Conservation (phyloP, 2,888 invertebrate species). For the Bellardia bayeri region DNA sequence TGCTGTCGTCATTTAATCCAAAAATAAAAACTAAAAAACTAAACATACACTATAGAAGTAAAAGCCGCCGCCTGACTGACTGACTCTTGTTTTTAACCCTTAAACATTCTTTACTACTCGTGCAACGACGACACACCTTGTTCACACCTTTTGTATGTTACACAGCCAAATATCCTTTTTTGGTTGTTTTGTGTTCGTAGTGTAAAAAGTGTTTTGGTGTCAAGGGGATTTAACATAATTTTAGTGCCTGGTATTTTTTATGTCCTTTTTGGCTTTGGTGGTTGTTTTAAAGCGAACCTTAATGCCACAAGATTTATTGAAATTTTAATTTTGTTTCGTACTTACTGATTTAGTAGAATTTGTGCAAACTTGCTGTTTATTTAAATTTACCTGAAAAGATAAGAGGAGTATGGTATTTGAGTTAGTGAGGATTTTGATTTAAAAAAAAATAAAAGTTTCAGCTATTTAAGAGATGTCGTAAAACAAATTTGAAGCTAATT, state of each 20-base stretch:
- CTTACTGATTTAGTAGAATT: slow-evolving; percentile 33
- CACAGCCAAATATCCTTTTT: slow-evolving; percentile 25
- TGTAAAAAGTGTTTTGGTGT: slow-evolving; percentile 29
- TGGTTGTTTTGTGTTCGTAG: background rate
- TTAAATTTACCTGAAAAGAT: slow-evolving; percentile 43
- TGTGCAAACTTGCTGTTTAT: background rate
- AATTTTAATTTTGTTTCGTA: slow-evolving; percentile 7
- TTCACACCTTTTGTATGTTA: slow-evolving; percentile 60
- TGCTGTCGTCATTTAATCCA: slow-evolving; percentile 40
- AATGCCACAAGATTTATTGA: slow-evolving; percentile 12
- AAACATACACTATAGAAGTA: slow-evolving; percentile 13
- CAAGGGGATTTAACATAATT: slow-evolving; percentile 31
- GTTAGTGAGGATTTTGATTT: background rate
- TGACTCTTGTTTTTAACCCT: slow-evolving; percentile 44
- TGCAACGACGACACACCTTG: slow-evolving; percentile 59
- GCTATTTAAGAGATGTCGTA: background rate
- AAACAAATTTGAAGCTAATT: no score
- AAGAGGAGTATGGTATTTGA: background rate
- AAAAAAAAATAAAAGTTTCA: background rate
- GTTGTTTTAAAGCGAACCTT: slow-evolving; percentile 3
- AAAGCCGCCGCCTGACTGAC: slow-evolving; percentile 1
- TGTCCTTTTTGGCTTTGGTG: slow-evolving; percentile 13
- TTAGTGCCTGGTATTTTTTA: slow-evolving; percentile 15
- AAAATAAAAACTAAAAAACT: slow-evolving; percentile 4
- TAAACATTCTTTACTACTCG: slow-evolving; percentile 5